Percentiles rank a stretch among this genome's conserved stretches.
phyloP scores from a whole-genome alignment of 2,888 invertebrate genomes.

The Stratiomys singularior region DNA sequence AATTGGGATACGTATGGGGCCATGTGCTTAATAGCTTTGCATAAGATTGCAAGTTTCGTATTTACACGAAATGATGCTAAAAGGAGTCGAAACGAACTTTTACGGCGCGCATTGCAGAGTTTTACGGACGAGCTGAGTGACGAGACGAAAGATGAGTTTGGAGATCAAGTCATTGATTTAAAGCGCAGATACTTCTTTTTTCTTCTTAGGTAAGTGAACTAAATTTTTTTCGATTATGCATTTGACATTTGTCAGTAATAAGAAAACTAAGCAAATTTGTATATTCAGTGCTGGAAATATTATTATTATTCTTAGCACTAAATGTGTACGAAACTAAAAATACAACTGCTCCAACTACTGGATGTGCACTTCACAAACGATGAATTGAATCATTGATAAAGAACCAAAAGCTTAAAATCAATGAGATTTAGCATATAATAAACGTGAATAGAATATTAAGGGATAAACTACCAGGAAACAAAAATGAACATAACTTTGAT shows the following conservation, averaged over 20 bases:
- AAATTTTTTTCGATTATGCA: no score
- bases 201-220: conserved; percentile 72
- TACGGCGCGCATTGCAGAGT: conserved; percentile 83
- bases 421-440: no score
- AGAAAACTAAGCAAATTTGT: no score
- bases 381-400: no score
- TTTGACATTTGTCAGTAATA: no score
- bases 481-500: no score
- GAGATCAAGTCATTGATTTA: conserved; percentile 81
- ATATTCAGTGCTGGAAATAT: neutral
- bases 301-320: neutral
- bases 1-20: conserved; percentile 85
- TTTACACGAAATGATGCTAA: conserved; percentile 62
- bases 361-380: no score
- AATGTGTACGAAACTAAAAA: neutral
- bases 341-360: neutral
- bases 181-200: conserved; percentile 90
- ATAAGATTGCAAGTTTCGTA: conserved; percentile 75
- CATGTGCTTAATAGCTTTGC: conserved; percentile 78
- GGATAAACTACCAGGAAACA: no score
- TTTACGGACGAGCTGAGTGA: conserved; percentile 77
- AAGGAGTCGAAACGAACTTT: conserved; percentile 66
- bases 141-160: conserved; percentile 77
- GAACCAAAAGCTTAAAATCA: no score
- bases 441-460: no score